These are phyloP conservation scores for Hylaeus volcanicus DNA, from an alignment of 1,140 invertebrate genomes.

Conservation along the genomic window DNA sequence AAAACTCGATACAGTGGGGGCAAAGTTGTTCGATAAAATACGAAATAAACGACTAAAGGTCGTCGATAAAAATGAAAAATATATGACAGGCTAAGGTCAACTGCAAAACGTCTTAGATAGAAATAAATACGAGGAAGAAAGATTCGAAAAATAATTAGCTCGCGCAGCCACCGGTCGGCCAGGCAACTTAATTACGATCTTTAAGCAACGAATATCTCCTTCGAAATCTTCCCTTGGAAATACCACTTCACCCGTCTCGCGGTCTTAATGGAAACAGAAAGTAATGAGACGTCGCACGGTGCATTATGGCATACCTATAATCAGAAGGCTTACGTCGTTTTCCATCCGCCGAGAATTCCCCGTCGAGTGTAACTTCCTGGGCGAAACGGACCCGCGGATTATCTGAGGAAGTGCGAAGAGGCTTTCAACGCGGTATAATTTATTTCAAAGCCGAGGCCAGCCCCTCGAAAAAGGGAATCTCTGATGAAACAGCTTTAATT, in stretches of 20 bases:
- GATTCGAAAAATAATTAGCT: too few species aligned
- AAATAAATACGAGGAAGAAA: too few species aligned
- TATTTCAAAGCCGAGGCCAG: constrained; percentile 63
- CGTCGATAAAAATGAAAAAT: too few species aligned
- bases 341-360: background rate
- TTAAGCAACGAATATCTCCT: background rate
- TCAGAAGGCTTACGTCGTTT: constrained; percentile 21
- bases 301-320: constrained; percentile 18
- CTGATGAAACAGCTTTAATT: constrained; percentile 69
- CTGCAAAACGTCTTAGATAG: too few species aligned
- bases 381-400: constrained; percentile 59
- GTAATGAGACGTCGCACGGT: too few species aligned
- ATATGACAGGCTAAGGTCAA: too few species aligned
- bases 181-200: background rate
- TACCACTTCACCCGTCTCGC: background rate
- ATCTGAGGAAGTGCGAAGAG: constrained; percentile 69
- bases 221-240: background rate
- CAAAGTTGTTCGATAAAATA: too few species aligned
- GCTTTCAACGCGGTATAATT: constrained; percentile 70
- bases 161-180: too few species aligned
- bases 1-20: too few species aligned
- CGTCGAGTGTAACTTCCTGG: constrained; percentile 41
- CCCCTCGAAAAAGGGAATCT: constrained; percentile 56
- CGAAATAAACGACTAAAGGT: too few species aligned
- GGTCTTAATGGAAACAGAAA: background rate